These are phyloP conservation scores for Trypoxylus dichotomus DNA, from an alignment of 1,140 invertebrate species.

Conservation along the genomic window DNA sequence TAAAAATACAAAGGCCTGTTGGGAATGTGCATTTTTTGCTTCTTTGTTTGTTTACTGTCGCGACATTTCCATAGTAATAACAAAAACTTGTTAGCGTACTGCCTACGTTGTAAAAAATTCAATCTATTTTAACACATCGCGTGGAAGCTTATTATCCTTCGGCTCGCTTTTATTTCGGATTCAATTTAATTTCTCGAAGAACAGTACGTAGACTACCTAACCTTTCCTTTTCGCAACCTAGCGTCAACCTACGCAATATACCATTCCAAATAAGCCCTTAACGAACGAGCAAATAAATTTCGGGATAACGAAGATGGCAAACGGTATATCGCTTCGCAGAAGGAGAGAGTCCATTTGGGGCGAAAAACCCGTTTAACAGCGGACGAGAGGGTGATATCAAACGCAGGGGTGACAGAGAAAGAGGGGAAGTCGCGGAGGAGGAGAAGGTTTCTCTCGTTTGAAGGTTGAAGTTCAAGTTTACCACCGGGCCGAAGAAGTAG, in stretches of 20 bases:
- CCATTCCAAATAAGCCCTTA: background rate
- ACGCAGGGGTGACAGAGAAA: background rate
- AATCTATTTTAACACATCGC: no score
- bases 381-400: background rate
- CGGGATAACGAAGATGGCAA: background rate
- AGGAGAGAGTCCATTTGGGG: background rate
- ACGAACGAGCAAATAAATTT: background rate
- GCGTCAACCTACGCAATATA: background rate
- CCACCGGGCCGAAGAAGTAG: background rate
- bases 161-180: background rate
- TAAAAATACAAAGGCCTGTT: no score
- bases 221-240: background rate
- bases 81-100: no score
- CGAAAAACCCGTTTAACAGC: background rate
- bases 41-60: no score
- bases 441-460: background rate
- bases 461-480: constrained; percentile 25
- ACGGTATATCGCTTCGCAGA: background rate
- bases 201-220: background rate
- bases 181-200: background rate
- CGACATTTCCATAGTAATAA: no score
- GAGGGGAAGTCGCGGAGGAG: background rate
- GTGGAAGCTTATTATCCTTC: no score
- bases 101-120: no score
- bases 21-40: no score